Evolutionary conservation across 2,113 vertebrate species (phyloP).

Genomic region (Pitta sordida): DNA sequence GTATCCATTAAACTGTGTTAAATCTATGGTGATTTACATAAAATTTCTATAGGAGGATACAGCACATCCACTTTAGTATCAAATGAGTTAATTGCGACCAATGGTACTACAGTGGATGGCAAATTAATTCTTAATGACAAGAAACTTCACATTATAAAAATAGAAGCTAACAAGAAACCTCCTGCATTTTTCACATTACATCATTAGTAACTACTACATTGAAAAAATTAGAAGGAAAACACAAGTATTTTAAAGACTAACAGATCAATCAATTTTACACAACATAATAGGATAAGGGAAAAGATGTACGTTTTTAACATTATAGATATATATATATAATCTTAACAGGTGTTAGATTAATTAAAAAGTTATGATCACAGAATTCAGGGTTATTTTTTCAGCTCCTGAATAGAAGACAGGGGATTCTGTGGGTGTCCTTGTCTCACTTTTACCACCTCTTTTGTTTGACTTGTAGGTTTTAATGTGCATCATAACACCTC

Average conservation of each 20-base stretch:
- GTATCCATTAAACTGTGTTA: constrained; percentile 50
- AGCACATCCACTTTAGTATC: constrained; percentile 57
- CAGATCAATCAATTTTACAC: neutral
- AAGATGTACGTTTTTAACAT: neutral
- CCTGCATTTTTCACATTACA: constrained; percentile 21
- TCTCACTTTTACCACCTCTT: constrained; percentile 57
- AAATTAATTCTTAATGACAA: constrained; percentile 65
- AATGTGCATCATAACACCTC: constrained; percentile 73
- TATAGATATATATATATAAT: neutral
- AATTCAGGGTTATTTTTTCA: neutral
- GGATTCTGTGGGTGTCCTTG: constrained; percentile 57
- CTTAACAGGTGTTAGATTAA: constrained; percentile 44
- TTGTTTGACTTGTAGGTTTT: constrained; percentile 62
- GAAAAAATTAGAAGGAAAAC: constrained; percentile 9
- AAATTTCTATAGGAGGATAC: constrained; percentile 49
- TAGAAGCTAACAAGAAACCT: constrained; percentile 40
- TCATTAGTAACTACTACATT: neutral
- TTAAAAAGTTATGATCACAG: constrained; percentile 33
- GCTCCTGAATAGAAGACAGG: neutral
- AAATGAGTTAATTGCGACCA: constrained; percentile 62
- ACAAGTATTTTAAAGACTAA: neutral
- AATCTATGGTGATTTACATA: constrained; percentile 60
- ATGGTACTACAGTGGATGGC: constrained; percentile 31
- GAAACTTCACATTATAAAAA: constrained; percentile 42
- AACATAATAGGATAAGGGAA: neutral